Conservation (phyloP, 2,888 invertebrate genomes). For the Melanostoma mellinum region DNA sequence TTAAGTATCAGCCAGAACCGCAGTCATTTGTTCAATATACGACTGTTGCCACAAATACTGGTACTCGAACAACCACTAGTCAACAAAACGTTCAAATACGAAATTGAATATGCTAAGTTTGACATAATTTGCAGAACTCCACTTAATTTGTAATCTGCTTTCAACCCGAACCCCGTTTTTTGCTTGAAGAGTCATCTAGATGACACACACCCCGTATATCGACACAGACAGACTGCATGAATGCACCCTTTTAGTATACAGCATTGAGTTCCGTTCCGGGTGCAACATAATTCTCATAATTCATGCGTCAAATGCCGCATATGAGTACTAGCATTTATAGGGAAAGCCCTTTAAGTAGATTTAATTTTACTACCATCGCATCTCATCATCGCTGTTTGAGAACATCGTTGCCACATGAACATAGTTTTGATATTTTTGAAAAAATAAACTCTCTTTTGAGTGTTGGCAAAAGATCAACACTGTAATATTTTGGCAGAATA, state of each 20-base stretch:
- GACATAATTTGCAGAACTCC: slow-evolving; percentile 71
- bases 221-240: slow-evolving; percentile 43
- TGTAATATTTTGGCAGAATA: no score
- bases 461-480: no score
- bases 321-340: slow-evolving; percentile 52
- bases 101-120: slow-evolving; percentile 69
- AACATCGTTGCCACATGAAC: slow-evolving; percentile 1
- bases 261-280: slow-evolving; percentile 21
- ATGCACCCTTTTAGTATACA: slow-evolving; percentile 37
- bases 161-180: slow-evolving; percentile 35
- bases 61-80: slow-evolving; percentile 33
- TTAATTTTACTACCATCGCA: slow-evolving; percentile 65
- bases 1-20: slow-evolving; percentile 5
- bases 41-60: slow-evolving; percentile 19
- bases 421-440: no score
- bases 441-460: no score
- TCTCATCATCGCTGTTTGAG: slow-evolving; percentile 1
- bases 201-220: slow-evolving; percentile 14
- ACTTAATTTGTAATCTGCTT: slow-evolving; percentile 68
- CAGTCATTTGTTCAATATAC: slow-evolving; percentile 14
- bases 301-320: slow-evolving; percentile 69
- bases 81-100: slow-evolving; percentile 54
- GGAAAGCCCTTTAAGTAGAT: slow-evolving; percentile 67
- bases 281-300: slow-evolving; percentile 70
- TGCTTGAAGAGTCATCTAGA: slow-evolving; percentile 44